Evolutionary conservation across 2,888 invertebrate species (phyloP).

Genomic region (Microplitis manilae): DNA sequence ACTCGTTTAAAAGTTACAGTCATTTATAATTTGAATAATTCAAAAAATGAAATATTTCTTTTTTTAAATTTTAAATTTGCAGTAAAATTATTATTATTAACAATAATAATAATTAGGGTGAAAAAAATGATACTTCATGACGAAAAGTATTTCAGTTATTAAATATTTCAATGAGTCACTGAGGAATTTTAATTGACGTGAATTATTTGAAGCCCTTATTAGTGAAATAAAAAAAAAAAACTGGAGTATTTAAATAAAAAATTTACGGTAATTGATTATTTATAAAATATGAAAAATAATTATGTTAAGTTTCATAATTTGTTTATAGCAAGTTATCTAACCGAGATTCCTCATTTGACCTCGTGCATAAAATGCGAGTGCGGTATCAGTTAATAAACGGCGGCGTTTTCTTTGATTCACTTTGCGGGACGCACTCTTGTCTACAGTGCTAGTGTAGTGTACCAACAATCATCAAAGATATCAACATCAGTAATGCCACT

Average conservation of each 20-base stretch:
- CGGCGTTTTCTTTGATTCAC: conserved; percentile 31
- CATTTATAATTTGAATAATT: no score
- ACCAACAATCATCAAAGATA: conserved; percentile 21
- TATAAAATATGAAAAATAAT: no score
- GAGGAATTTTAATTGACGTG: neutral
- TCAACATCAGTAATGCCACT: neutral
- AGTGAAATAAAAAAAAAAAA: no score
- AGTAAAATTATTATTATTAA: no score
- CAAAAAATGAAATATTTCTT: no score
- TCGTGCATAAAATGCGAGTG: conserved; percentile 12
- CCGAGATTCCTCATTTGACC: conserved; percentile 20
- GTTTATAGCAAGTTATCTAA: conserved; percentile 12
- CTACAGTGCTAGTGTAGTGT: neutral
- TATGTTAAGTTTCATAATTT: neutral
- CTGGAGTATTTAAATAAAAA: no score
- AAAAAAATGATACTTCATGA: neutral
- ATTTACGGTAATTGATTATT: no score
- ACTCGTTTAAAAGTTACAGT: no score
- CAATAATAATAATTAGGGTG: no score
- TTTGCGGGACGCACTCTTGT: conserved; percentile 22
- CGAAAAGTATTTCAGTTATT: neutral
- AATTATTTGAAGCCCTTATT: no score
- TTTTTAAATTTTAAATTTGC: no score
- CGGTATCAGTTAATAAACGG: conserved; percentile 21
- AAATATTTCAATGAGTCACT: neutral